These are phyloP conservation scores for Netelia virgata DNA, from an alignment of 2,888 invertebrate genomes.

Conservation along the genomic window DNA sequence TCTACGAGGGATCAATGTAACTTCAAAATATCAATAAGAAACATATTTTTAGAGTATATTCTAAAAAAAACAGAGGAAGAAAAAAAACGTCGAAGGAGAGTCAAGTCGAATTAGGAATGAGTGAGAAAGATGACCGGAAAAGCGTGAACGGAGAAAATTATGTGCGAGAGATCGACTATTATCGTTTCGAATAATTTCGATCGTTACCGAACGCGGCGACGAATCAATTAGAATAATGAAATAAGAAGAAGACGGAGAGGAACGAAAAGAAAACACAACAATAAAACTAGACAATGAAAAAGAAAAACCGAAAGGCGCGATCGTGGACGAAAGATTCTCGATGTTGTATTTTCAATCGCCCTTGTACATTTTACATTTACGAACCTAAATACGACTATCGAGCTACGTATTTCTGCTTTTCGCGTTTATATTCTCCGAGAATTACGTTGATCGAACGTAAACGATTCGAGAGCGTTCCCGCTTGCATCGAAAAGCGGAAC, in stretches of 20 bases:
- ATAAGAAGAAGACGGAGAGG: too few relatives aligned
- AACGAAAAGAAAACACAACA: not conserved
- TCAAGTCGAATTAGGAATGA: conserved; percentile 42
- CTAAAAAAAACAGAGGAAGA: conserved; percentile 70
- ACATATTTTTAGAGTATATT: conserved; percentile 83
- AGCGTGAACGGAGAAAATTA: conserved; percentile 18
- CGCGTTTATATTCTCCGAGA: not conserved
- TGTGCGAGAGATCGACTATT: conserved; percentile 27
- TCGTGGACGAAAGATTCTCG: conserved; percentile 55
- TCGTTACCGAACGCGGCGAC: not conserved
- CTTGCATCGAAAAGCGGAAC: conserved; percentile 20
- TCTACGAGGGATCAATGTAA: conserved; percentile 82
- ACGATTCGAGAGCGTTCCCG: conserved; percentile 11
- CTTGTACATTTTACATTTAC: conserved; percentile 53
- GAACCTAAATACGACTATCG: conserved; percentile 5
- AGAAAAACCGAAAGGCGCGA: conserved; percentile 44
- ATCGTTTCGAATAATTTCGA: conserved; percentile 1
- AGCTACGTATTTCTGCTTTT: conserved; percentile 11
- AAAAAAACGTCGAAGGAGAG: conserved; percentile 60
- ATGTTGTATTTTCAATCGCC: conserved; percentile 61
- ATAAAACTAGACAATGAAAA: conserved; percentile 2
- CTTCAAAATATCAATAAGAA: conserved; percentile 80
- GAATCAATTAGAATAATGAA: not conserved
- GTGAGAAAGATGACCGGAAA: conserved; percentile 35
- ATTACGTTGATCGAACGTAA: too few relatives aligned